Base-by-base conservation (phyloP, 1,140 invertebrate species). In the Alviniconcha marisindica region DNA sequence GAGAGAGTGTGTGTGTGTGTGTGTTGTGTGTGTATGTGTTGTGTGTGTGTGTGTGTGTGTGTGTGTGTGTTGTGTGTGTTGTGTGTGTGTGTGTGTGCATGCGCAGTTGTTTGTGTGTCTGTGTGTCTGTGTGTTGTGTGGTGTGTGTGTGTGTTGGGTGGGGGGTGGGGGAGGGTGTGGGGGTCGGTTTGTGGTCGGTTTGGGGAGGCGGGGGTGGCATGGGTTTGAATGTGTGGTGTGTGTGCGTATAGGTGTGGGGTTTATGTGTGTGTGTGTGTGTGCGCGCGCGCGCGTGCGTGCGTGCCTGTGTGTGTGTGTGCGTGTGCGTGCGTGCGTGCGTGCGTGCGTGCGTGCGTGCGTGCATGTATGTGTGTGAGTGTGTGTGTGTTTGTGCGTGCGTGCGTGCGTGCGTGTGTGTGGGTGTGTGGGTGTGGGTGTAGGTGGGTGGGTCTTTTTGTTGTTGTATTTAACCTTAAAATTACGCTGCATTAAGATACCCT, bases 241-340 rank as follows among this genome's bases (percentile, higher is more conserved):
- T 51, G 7, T 60, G 7, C 28, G 7, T 60, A n/a, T 60, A 4
- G 18, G 56, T 24, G 7, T 60, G 7, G 18, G 48, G 56, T 60
- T 15, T 60, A n/a, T 69, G 63, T 69, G 28, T 31, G 28, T 69
- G 56, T 60, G 56, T 60, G 56, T 60, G 56, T 60, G 56, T 60
- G 56, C 24, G 56, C 24, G 56, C n/a, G 36, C 40, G 24, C 36
- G 1, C 24, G 24, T 21, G 1, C 40, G 1, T 40, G 0, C 21
- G 24, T 71, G 36, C 40, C 14, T 40, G 33, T 71, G 36, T 40
- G 69, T 24, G 69, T 71, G 10, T 21, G 12, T 40, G 69, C 28
- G 5, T 71, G 15, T 24, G 5, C 36, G 36, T 38, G 24, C 36
- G 36, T 40, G 21, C 21, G 7, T 71, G 36, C 36, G 21, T 40